phyloP scores from a whole-genome alignment of 2,888 invertebrate genomes.

The Diarsia dahlii region DNA sequence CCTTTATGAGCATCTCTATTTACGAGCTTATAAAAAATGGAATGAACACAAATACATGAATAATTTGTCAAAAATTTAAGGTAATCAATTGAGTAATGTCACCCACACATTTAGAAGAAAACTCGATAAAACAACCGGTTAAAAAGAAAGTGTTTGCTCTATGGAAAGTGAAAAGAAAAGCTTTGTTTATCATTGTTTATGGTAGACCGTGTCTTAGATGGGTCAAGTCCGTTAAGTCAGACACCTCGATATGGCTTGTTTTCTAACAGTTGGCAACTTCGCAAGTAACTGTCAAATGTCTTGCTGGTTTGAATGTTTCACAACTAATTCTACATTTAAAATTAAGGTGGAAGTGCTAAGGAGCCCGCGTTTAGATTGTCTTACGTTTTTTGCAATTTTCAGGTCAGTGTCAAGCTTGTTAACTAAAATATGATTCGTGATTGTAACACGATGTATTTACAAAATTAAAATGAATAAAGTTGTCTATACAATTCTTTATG shows the following conservation, averaged over 20 bases:
- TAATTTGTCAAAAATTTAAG: constrained; percentile 10
- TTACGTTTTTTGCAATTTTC: not conserved
- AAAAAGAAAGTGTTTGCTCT: constrained; percentile 61
- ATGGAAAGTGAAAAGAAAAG: constrained; percentile 65
- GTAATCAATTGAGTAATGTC: constrained; percentile 20
- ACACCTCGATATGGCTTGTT: not conserved
- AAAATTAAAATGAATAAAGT: not conserved
- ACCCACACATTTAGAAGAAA: constrained; percentile 45
- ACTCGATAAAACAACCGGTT: constrained; percentile 35
- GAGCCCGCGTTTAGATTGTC: not conserved
- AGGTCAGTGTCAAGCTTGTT: not conserved
- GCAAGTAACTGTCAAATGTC: not conserved
- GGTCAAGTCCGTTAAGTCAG: not conserved
- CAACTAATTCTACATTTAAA: not conserved
- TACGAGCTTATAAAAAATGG: not conserved
- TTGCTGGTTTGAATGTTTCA: not conserved
- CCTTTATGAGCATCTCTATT: not conserved
- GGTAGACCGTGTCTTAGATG: not conserved
- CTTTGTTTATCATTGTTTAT: constrained; percentile 53
- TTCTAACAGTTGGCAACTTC: not conserved
- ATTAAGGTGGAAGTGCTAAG: not conserved
- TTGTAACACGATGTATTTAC: not conserved
- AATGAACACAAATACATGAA: not conserved
- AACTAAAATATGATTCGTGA: not conserved
- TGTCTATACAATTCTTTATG: not conserved